Evolutionary conservation across 2,797 vertebrate species (phyloP), one percentile per base, ranked within the genome.

Genomic region (Oreonectes daqikongensis): DNA sequence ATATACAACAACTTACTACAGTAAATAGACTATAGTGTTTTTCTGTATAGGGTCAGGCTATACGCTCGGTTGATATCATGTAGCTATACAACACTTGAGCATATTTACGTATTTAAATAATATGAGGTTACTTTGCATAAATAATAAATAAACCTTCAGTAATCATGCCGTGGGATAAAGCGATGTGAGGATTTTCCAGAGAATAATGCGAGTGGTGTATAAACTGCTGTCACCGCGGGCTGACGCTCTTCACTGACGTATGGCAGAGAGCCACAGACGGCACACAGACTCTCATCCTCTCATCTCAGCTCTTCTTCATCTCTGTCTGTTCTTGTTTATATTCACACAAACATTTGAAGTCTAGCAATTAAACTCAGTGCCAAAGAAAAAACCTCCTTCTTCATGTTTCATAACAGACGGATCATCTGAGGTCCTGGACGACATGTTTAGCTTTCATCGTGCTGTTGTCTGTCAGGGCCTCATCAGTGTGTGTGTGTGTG

Each of bases 221-320:
- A 88, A 88, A 92, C 90, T 88, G 83, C 55, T 79, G 89, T 92
- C 86, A 83, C 88, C 81, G 77, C 72, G 82, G 87, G 85, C 84
- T 77, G 83, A 77, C 40, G 20, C 73, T 38, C 67, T 10, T 22
- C 26, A 24, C 38, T 26, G 22, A 35, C 40, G 14, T 24, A 66
- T 35, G 30, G 72, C 78, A 65, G 12, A 22, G 40, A 75, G 78
- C 78, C 72, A 75, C 30, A 57, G 42, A 46, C 32, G 57, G 68
- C 40, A 24, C 26, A 32, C 53, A 32, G 28, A 74, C 72, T 78
- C 78, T 80, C 75, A 73, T 75, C 53, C 14, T 60, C 55, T 24
- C 11, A 18, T 60, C 55, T 24, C 11, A 67, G 8, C 18, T 55
- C 38, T 69, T 71, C 57, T 59, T 46, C 50, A 52, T 79, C 35